A percentile compares a stretch with the other conserved stretches of the same genome.
phyloP scores from a whole-genome alignment of 2,113 vertebrate genomes.

The Chinchilla lanigera region DNA sequence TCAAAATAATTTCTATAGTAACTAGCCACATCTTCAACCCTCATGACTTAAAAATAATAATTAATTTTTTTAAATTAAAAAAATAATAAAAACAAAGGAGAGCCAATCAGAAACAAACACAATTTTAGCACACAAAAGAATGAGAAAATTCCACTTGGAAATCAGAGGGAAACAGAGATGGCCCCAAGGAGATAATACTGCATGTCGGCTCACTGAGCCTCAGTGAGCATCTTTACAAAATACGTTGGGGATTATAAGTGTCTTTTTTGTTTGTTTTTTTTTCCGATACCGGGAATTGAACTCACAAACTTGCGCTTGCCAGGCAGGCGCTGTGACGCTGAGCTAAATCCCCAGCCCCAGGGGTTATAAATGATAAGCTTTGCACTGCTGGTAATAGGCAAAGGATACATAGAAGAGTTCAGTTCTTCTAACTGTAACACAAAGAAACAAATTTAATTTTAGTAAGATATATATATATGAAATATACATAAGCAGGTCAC shows the following conservation, averaged over 20 bases:
- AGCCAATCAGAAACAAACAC: slow-evolving; percentile 44
- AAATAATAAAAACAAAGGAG: slow-evolving; percentile 59
- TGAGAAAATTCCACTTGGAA: slow-evolving; percentile 29
- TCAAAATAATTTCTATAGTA: slow-evolving; percentile 53
- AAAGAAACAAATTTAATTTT: slow-evolving; percentile 74
- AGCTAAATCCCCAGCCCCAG: too few species aligned
- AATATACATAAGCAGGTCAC: neutral
- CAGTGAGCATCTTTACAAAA: neutral
- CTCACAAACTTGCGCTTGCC: too few species aligned
- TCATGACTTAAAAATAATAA: neutral
- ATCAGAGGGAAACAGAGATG: neutral
- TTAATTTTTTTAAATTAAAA: neutral
- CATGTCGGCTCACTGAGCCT: neutral
- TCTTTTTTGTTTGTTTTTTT: too few species aligned
- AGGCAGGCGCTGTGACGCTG: too few species aligned
- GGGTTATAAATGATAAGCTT: neutral
- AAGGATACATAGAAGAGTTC: slow-evolving; percentile 99
- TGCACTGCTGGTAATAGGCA: slow-evolving; percentile 52
- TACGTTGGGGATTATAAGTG: neutral
- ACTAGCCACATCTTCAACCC: slow-evolving; percentile 20
- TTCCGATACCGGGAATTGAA: too few species aligned
- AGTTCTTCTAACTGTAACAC: slow-evolving; percentile 96
- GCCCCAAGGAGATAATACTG: neutral
- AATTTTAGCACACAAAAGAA: slow-evolving; percentile 23
- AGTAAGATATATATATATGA: neutral